Evolutionary conservation across 2,888 invertebrate species (phyloP), one percentile per base, ranked within the genome.

Genomic region (Marasmarcha lunaedactyla): DNA sequence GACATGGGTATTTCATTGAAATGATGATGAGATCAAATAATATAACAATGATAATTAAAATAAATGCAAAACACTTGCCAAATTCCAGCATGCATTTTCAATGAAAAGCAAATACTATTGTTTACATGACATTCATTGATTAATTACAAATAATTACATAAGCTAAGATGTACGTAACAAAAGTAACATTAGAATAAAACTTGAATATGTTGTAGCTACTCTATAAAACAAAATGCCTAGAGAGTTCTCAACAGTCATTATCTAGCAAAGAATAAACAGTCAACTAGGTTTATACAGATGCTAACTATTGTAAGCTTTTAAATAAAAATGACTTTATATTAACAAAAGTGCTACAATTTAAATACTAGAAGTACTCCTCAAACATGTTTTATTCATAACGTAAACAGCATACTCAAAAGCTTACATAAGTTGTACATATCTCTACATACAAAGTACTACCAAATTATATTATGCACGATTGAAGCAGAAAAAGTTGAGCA

Each of bases 401-500:
- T n/a, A n/a, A n/a, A n/a, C n/a, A n/a, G n/a, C n/a, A n/a, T 20
- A 20, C 7, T 20, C 7, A 20, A 20, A 20, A 20, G 20, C 20
- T 20, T 20, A 20, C 20, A 20, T 20, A 20, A 20, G 20, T 20
- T 20, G 20, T 20, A 20, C 20, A 20, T 20, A 20, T 7, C 7
- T 20, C 20, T 20, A 20, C 20, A 20, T 36, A 36, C 13, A 35
- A 14, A 41, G 37, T 26, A 33, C 11, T 37, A 41, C 37, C 41
- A 41, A 41, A 36, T n/a, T 26, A 41, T 38, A 34, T 37, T 30
- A 33, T 34, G 34, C 55, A 58, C 12, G 57, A 60, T 55, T 60
- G 59, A 78, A 77, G 78, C 78, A 62, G 56, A 70, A 52, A 64
- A 64, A 57, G 56, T 79, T 81, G 79, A 81, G 79, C 79, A 81